A percentile compares a stretch with the other conserved stretches of the same genome.
Evolutionary conservation across 2,113 vertebrate species (phyloP).

Genomic region (Takifugu flavidus): DNA sequence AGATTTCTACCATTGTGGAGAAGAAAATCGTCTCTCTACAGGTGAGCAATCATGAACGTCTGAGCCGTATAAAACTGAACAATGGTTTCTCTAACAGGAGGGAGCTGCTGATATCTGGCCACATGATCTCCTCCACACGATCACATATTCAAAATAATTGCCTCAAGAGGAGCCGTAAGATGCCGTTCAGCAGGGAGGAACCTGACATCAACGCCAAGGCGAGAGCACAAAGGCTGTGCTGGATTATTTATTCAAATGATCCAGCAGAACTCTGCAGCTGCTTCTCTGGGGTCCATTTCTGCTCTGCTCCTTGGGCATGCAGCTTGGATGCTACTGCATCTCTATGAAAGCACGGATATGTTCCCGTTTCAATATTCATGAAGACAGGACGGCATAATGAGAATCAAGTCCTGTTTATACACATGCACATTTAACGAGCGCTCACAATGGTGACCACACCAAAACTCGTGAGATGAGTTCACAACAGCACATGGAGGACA

Average conservation of each 20-base stretch:
- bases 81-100: slow-evolving; percentile 55
- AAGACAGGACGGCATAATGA: slow-evolving; percentile 14
- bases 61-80: slow-evolving; percentile 46
- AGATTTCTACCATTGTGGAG: slow-evolving; percentile 27
- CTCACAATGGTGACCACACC: slow-evolving; percentile 17
- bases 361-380: slow-evolving; percentile 46
- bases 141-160: slow-evolving; percentile 57
- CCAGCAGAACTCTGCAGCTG: slow-evolving; percentile 1
- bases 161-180: slow-evolving; percentile 40
- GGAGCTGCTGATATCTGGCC: slow-evolving; percentile 67
- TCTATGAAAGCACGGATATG: slow-evolving; percentile 32
- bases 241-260: slow-evolving; percentile 15
- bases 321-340: slow-evolving; percentile 46
- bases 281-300: slow-evolving; percentile 32
- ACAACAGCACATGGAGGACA: too few relatives aligned
- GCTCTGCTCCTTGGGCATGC: slow-evolving; percentile 32
- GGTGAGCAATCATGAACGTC: slow-evolving; percentile 44
- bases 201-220: slow-evolving; percentile 24
- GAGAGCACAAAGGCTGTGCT: slow-evolving; percentile 18
- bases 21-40: slow-evolving; percentile 21
- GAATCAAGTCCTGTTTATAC: slow-evolving; percentile 19
- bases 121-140: slow-evolving; percentile 59
- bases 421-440: slow-evolving; percentile 17
- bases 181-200: slow-evolving; percentile 18
- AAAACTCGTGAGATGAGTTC: slow-evolving; percentile 4